These are phyloP conservation scores for Melanotaenia boesemani DNA, from an alignment of 2,797 vertebrate genomes.

Conservation along the genomic window DNA sequence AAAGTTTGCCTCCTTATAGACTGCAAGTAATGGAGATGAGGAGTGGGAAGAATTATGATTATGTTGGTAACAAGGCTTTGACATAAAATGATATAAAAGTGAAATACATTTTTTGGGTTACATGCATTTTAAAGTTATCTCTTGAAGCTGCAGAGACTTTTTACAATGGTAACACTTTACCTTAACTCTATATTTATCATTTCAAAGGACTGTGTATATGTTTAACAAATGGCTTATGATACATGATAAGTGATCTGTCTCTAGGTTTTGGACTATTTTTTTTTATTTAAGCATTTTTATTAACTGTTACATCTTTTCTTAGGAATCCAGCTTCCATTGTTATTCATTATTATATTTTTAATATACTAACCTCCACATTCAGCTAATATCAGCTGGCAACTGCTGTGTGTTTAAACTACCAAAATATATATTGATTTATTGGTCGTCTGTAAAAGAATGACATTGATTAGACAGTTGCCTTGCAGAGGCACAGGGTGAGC, in stretches of 20 bases:
- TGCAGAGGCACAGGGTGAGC: no score
- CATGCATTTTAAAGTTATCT: not conserved
- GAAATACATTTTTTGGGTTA: not conserved
- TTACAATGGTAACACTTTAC: not conserved
- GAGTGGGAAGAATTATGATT: no score
- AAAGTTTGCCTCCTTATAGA: constrained; percentile 16
- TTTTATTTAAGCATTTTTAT: not conserved
- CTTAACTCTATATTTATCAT: not conserved
- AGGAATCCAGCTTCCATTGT: no score
- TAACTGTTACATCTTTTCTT: not conserved
- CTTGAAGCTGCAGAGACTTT: not conserved
- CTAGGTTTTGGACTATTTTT: not conserved
- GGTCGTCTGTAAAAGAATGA: not conserved
- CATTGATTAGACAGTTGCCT: no score
- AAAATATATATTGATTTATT: not conserved
- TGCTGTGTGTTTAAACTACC: not conserved
- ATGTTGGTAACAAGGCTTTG: not conserved
- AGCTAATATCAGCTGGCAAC: not conserved
- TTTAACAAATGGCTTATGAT: not conserved
- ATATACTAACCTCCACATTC: not conserved
- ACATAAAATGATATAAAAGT: not conserved
- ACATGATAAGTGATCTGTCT: not conserved
- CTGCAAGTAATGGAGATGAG: constrained; percentile 26
- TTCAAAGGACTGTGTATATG: not conserved
- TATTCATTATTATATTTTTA: not conserved